Conservation (phyloP, 2,113 vertebrate species). For the Sander lucioperca region DNA sequence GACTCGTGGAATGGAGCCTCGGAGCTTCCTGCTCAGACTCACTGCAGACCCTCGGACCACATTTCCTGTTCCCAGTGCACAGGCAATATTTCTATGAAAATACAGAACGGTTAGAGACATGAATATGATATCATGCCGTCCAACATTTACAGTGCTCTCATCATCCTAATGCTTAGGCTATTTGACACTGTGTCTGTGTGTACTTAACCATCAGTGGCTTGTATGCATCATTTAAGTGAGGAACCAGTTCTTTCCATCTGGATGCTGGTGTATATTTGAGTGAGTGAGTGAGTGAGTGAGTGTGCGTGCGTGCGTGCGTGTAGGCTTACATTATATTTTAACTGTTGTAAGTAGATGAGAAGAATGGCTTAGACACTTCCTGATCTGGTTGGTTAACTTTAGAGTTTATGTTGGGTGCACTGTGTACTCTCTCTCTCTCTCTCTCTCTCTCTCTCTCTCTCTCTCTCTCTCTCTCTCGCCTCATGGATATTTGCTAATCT, state of each 20-base stretch:
- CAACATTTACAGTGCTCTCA: constrained; percentile 35
- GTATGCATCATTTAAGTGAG: constrained; percentile 55
- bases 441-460: background rate
- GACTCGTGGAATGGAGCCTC: constrained; percentile 59
- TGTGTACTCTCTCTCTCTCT: constrained; percentile 6
- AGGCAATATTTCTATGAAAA: constrained; percentile 45
- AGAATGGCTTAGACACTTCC: constrained; percentile 31
- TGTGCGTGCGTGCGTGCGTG: no score
- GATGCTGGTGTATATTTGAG: constrained; percentile 15
- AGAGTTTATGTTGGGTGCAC: constrained; percentile 30
- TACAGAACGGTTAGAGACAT: constrained; percentile 29
- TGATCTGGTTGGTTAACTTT: constrained; percentile 45
- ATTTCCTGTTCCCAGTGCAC: constrained; percentile 54
- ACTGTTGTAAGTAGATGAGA: constrained; percentile 37
- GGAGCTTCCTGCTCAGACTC: constrained; percentile 63
- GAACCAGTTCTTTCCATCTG: constrained; percentile 46
- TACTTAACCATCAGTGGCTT: constrained; percentile 42
- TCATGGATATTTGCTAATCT: constrained; percentile 39
- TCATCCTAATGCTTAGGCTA: constrained; percentile 39
- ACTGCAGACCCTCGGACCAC: constrained; percentile 50
- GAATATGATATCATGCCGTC: constrained; percentile 31
- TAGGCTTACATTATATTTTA: constrained; percentile 40
- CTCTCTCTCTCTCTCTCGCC: background rate
- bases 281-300: background rate
- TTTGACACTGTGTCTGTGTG: constrained; percentile 33